Percentiles rank a stretch among this genome's conserved stretches.
phyloP scores from a whole-genome alignment of 1,140 invertebrate genomes.

The Drosophila varians region DNA sequence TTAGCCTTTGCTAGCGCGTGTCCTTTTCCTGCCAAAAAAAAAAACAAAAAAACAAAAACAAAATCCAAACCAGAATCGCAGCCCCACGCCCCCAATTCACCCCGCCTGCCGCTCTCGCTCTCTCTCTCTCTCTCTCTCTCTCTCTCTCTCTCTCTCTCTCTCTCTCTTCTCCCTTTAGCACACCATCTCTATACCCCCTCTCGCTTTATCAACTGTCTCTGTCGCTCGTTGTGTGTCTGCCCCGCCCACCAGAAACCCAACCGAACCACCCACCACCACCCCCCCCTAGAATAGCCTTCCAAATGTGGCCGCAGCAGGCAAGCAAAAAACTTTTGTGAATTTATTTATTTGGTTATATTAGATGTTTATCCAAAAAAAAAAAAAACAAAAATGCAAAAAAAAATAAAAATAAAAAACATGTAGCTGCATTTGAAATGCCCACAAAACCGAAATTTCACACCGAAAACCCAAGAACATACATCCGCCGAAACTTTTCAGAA shows the following conservation, averaged over 20 bases:
- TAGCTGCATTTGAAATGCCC: constrained; percentile 14
- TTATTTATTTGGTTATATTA: constrained; percentile 7
- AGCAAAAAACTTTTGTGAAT: constrained; percentile 16
- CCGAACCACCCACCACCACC: neutral
- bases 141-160: no score
- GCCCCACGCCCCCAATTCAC: constrained; percentile 1
- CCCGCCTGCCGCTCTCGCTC: constrained; percentile 37
- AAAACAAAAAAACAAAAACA: neutral
- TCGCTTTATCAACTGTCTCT: neutral
- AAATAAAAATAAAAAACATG: neutral
- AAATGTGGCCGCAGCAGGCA: constrained; percentile 35
- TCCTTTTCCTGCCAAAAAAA: constrained; percentile 15
- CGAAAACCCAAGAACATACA: constrained; percentile 1
- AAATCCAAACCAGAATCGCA: no score
- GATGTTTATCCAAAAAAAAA: constrained; percentile 15
- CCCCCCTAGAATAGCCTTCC: constrained; percentile 25
- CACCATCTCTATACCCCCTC: neutral
- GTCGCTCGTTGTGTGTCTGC: constrained; percentile 60
- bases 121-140: constrained; percentile 16
- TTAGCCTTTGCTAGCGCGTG: constrained; percentile 24
- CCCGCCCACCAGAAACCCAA: constrained; percentile 7
- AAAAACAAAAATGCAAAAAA: neutral
- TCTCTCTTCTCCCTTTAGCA: no score
- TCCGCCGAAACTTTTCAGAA: neutral
- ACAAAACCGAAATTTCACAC: constrained; percentile 6